phyloP scores from a whole-genome alignment of 2,888 invertebrate species.

The Chrysotoxum bicinctum region DNA sequence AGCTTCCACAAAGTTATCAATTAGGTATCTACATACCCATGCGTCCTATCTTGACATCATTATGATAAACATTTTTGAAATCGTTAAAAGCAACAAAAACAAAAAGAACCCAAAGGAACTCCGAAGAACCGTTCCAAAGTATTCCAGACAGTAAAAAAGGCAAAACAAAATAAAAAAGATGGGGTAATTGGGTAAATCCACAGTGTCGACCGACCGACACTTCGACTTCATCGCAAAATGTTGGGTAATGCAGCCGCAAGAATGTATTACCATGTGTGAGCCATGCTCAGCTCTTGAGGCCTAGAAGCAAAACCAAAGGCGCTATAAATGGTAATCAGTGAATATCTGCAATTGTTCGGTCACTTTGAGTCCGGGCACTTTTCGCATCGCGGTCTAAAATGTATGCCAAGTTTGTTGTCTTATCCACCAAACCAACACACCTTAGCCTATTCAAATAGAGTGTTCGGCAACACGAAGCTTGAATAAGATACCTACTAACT shows the following conservation, averaged over 20 bases:
- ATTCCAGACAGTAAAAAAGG: slow-evolving; percentile 11
- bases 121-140: slow-evolving; percentile 36
- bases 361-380: slow-evolving; percentile 57
- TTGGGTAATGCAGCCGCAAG: slow-evolving; percentile 49
- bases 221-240: slow-evolving; percentile 58
- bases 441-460: slow-evolving; percentile 38
- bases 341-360: slow-evolving; percentile 71
- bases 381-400: slow-evolving; percentile 43
- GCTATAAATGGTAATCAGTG: slow-evolving; percentile 71
- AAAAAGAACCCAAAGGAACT: slow-evolving; percentile 5
- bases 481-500: not conserved
- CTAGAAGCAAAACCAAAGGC: slow-evolving; percentile 61
- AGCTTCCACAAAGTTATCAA: slow-evolving; percentile 41
- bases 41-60: slow-evolving; percentile 54
- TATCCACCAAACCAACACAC: slow-evolving; percentile 29
- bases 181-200: slow-evolving; percentile 60
- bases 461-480: not conserved
- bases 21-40: slow-evolving; percentile 45
- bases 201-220: slow-evolving; percentile 51
- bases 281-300: slow-evolving; percentile 16
- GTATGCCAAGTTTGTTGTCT: slow-evolving; percentile 62
- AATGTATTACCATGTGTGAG: slow-evolving; percentile 64
- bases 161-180: slow-evolving; percentile 29
- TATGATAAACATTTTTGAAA: slow-evolving; percentile 61
- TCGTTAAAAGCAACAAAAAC: slow-evolving; percentile 21